Evolutionary conservation across 2,797 vertebrate genomes (phyloP), one percentile per base, ranked within the genome.

Genomic region (Sarcophilus harrisii): DNA sequence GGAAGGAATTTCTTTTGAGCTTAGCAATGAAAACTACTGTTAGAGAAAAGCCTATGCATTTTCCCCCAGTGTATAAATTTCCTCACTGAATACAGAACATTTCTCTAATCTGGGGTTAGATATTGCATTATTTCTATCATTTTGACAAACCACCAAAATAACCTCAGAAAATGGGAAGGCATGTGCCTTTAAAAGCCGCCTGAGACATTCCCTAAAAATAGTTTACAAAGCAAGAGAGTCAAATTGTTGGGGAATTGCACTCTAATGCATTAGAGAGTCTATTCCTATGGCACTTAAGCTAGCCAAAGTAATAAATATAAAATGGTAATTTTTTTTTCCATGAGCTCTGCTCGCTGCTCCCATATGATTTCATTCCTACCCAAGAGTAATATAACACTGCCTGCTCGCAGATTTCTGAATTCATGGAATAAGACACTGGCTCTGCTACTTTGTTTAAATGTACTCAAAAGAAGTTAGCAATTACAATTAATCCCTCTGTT

Each of bases 241-340:
- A 95, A 95, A 98, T 97, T 98, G 97, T 97, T 97, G 96, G 97
- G 95, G 98, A 98, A 98, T 96, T 97, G 97, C 98, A 96, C 98
- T 97, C 96, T 95, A 98, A 98, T 97, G 97, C 98, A 96, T 98
- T 97, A 97, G 98, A 98, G 97, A 98, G 96, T 97, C 98, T 98
- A 98, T 98, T 98, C 98, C 98, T 98, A 91, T 97, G 98, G 98
- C 98, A 98, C 98, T 98, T 97, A 96, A 97, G 92, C 96, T 91
- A 97, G 98, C 97, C 98, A 98, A 98, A 98, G 98, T 98, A 98
- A 98, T 98, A 98, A 98, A 98, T 98, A 98, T 96, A 98, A 98
- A 98, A 98, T 97, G 98, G 97, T 97, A 98, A 98, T 98, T 98
- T 98, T 98, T 98, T 98, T 98, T 97, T 98, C 98, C 95, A 97